These are phyloP conservation scores for Hedya salicella DNA, from an alignment of 2,888 invertebrate genomes.

Conservation along the genomic window DNA sequence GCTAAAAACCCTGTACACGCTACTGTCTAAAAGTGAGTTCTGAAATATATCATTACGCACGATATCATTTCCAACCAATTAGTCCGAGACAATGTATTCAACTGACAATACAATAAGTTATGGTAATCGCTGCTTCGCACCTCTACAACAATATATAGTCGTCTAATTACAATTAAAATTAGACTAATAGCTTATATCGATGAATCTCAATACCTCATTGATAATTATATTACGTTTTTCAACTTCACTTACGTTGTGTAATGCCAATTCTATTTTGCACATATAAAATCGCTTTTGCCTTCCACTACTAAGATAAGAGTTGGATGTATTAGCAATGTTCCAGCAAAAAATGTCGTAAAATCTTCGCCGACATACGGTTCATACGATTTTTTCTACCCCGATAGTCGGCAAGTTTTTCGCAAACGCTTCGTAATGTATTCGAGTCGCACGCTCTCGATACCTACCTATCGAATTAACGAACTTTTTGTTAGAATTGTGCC, in stretches of 20 bases:
- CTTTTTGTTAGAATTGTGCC: conserved; percentile 43
- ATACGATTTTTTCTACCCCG: conserved; percentile 11
- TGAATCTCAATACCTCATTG: conserved; percentile 12
- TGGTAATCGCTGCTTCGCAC: conserved; percentile 27
- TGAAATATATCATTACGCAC: too few relatives aligned
- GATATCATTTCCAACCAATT: conserved; percentile 26
- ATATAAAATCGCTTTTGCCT: not conserved
- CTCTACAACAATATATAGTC: conserved; percentile 23
- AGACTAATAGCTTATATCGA: conserved; percentile 32
- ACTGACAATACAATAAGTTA: conserved; percentile 29
- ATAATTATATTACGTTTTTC: conserved; percentile 4
- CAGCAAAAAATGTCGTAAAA: conserved; percentile 5
- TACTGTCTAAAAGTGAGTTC: too few relatives aligned
- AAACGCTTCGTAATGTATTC: conserved; percentile 25
- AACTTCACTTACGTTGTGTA: not conserved
- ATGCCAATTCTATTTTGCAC: not conserved
- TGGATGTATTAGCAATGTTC: conserved; percentile 2
- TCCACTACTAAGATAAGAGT: not conserved
- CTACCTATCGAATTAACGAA: conserved; percentile 38
- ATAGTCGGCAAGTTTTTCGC: conserved; percentile 21
- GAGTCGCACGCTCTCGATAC: conserved; percentile 51
- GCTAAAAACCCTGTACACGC: too few relatives aligned
- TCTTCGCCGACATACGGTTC: not conserved
- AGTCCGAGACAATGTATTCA: conserved; percentile 14
- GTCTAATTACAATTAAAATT: conserved; percentile 32